Base-by-base conservation (phyloP, 2,113 vertebrate genomes). In the Mormyrus iriodes region DNA sequence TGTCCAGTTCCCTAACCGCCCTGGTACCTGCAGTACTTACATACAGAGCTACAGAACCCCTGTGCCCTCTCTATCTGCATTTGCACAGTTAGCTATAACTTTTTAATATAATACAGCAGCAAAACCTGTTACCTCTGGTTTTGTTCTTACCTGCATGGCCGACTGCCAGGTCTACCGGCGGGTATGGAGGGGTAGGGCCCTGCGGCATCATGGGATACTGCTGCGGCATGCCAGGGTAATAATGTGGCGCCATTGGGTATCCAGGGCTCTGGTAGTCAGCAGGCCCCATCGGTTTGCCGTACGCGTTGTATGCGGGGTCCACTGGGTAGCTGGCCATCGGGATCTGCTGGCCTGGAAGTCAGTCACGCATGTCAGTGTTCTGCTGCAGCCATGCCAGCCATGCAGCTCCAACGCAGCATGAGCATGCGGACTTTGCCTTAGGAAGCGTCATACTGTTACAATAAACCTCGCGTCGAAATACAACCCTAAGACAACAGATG, bases 241-340 rank as follows among this genome's bases (percentile, higher is more conserved):
- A 96, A 88, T 95, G 95, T 3, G 93, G 92, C 0, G 91, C 94
- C 94, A 96, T 92, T 1, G 95, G 93, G 90, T 96, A 96, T 2
- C 93, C 94, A 44, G 91, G 85, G 76, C 93, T 92, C 6, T 89
- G 89, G 86, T 95, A 95, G 17, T 95, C 95, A 10, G 92, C 87
- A 2, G 92, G 93, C 52, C 95, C 95, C 42, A 95, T 91, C 3
- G 96, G 95, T 92, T 96, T 96, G 0, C 95, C 96, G 39, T 96
- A 96, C 4, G 94, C 94, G 4, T 96, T 96, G 46, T 95, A 97
- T 91, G 95, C 92, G 2, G 95, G 96, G 93, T 97, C 97, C 48
- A 96, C 92, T 3, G 96, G 97, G 89, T 97, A 95, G 92, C 95
- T 96, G 89, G 96, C 95, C 96, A 97, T 96, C 0, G 96, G 96